Base-by-base conservation (phyloP, 2,888 invertebrate genomes). In the Aricia artaxerxes region DNA sequence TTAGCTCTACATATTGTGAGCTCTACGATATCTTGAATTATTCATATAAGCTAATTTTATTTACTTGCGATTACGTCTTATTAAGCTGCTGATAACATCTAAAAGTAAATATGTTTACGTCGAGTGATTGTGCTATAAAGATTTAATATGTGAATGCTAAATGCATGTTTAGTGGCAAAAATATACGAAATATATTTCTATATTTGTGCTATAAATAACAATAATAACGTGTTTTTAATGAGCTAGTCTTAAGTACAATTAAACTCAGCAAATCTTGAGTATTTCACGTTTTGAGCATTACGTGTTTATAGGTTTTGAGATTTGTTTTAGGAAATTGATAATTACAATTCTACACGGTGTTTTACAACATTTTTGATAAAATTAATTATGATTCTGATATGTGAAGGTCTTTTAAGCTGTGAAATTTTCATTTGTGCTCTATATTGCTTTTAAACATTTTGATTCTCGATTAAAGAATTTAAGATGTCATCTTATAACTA, bases 1-100 rank as follows among this genome's bases (percentile, higher is more conserved):
- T 69, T 16, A 69, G 11, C 69, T 69, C 35, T 16, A 35, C 4
- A 69, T 31, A 3, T 64, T 64, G 31, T 2, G 24, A 64, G 11
- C 69, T 69, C 69, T 69, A 69, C 11, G 13, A 38, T 16, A 35
- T 69, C 0, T 69, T 69, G 35, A 69, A 69, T 69, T 69, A 69
- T 69, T 69, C 69, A 69, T 69, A 38, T 38, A 16, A 69, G 69
- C 69, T 69, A 35, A 35, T 69, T 69, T 69, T 69, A 69, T 69
- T 69, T 69, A 35, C 69, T 69, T 69, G 31, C 13, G 13, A 69
- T 69, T 69, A 69, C 35, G 35, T 69, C 16, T 69, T 69, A 69
- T 69, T 69, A 11, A 31, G 53, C 31, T 5, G 24, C 16, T 35
- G 76, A 57, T 76, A 53, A 53, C 16, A 49, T 76, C 57, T 49